Evolutionary conservation across 2,797 vertebrate species (phyloP).

Genomic region (Phyllotis vaccarum): DNA sequence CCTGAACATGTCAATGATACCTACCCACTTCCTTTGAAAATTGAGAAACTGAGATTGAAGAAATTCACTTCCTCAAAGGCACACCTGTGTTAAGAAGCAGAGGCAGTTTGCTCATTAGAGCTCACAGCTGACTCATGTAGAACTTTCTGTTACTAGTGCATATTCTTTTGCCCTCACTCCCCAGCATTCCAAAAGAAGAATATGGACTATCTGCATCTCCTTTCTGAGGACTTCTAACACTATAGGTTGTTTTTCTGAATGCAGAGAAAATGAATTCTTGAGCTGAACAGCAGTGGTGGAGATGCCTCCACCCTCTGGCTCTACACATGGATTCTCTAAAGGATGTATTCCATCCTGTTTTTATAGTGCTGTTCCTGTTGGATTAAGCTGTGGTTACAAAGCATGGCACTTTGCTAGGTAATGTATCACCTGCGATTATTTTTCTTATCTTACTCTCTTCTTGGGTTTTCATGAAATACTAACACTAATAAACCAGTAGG

Average conservation of each 20-base stretch:
- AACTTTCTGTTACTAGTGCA: not conserved
- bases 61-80: not conserved
- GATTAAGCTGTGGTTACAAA: not conserved
- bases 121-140: not conserved
- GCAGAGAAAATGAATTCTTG: not conserved
- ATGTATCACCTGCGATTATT: not conserved
- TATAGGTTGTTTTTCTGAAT: not conserved
- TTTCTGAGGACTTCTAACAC: not conserved
- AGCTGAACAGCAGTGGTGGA: not conserved
- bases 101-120: not conserved
- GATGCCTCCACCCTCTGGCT: not conserved
- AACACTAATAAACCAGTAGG: too few species aligned
- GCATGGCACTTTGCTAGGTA: not conserved
- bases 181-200: not conserved
- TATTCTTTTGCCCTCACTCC: not conserved
- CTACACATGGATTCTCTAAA: not conserved
- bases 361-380: not conserved
- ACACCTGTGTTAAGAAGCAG: not conserved
- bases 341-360: not conserved
- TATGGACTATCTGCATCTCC: not conserved
- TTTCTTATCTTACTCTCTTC: not conserved
- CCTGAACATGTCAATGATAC: not conserved
- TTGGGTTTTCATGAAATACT: not conserved
- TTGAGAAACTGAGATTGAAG: not conserved
- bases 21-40: not conserved